A percentile compares a stretch with the other conserved stretches of the same genome.
phyloP scores from a whole-genome alignment of 2,888 invertebrate species.

The Lithophane leautieri region DNA sequence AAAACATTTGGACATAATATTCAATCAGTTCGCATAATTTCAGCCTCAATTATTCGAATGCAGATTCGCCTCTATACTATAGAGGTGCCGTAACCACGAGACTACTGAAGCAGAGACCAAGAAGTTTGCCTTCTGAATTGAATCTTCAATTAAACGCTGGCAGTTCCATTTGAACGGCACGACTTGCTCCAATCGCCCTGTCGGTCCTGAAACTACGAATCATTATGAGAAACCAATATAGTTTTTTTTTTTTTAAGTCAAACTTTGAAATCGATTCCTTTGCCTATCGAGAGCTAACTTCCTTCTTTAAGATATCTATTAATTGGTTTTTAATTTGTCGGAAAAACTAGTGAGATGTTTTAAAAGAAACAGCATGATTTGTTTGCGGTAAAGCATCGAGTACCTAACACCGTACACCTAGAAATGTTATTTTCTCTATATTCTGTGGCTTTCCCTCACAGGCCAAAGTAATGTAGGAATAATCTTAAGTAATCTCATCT shows the following conservation, averaged over 20 bases:
- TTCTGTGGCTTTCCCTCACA: background rate
- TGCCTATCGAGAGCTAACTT: conserved; percentile 47
- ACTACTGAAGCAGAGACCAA: conserved; percentile 47
- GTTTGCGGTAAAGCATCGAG: too few relatives aligned
- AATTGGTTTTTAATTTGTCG: conserved; percentile 39
- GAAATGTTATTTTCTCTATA: background rate
- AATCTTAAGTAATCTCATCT: conserved; percentile 33
- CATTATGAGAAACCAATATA: conserved; percentile 60
- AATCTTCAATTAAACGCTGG: conserved; percentile 77
- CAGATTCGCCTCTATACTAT: conserved; percentile 42
- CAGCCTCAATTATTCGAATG: conserved; percentile 57
- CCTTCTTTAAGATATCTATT: conserved; percentile 40
- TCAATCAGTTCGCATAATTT: conserved; percentile 59
- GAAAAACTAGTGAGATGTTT: conserved; percentile 13
- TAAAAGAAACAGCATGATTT: background rate
- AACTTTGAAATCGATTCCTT: conserved; percentile 57
- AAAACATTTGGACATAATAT: conserved; percentile 47
- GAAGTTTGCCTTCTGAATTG: conserved; percentile 76
- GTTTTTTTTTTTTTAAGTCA: conserved; percentile 47
- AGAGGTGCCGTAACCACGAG: conserved; percentile 44
- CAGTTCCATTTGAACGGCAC: conserved; percentile 55
- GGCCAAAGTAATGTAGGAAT: conserved; percentile 4
- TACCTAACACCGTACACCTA: too few relatives aligned
- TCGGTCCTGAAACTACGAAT: conserved; percentile 52
- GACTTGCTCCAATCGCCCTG: conserved; percentile 32